Evolutionary conservation across 2,797 vertebrate genomes (phyloP), one percentile per base, ranked within the genome.

Genomic region (Carduelis carduelis): DNA sequence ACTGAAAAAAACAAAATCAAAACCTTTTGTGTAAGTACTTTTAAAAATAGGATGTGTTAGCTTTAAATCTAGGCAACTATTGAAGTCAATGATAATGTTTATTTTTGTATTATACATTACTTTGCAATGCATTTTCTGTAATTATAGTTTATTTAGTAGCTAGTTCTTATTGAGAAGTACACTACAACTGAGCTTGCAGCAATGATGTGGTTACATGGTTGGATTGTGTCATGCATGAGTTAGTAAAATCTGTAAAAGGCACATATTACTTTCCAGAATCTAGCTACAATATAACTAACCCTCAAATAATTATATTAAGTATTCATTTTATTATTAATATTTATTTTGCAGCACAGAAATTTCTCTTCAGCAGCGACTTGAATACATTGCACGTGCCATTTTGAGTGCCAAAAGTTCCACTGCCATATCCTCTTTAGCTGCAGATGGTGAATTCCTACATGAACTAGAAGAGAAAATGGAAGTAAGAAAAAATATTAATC

Each of bases 381-480:
- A 99, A 95, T 99, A 99, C 87, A 98, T 99, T 44, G 99, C 99
- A 57, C 98, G 99, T 83, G 99, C 99, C 92, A 99, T 99, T 96
- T 98, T 99, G 88, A 99, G 99, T 63, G 99, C 99, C 16, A 99
- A 99, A 98, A 99, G 99, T 87, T 99, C 99, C 49, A 99, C 99
- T 72, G 98, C 98, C 49, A 97, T 99, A 93, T 99, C 99, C 2
- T 98, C 99, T 10, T 98, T 99, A 96, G 99, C 99, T n/a, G 98
- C 99, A 11, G 99, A 99, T 39, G 99, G 99, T 39, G 99, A 99
- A 98, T 99, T 99, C 91, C 98, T 99, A n/a, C 99, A 99, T 60
- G 99, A 99, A 84, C 97, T 99, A 75, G 99, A 99, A 94, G 99
- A 99, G 92, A 99, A 99, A 97, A 99, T 99, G 99, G 99, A 99